Evolutionary conservation across 2,888 invertebrate species (phyloP).

Genomic region (Teleiodes luculella): DNA sequence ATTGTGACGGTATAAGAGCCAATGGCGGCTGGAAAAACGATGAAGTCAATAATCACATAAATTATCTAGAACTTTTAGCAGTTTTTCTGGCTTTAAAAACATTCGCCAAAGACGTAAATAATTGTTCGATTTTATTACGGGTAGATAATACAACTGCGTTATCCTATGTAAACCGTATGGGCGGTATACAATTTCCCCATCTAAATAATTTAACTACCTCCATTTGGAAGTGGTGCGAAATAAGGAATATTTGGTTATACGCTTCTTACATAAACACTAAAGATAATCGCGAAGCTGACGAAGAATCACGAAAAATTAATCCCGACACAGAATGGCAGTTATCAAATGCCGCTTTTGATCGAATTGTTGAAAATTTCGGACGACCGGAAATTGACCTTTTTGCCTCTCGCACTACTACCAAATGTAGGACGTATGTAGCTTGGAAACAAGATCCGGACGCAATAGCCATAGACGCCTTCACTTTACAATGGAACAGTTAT

Average conservation of each 20-base stretch:
- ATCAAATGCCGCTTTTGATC: constrained; percentile 12
- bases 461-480: constrained; percentile 17
- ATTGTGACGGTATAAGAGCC: not conserved
- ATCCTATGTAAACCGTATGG: constrained; percentile 10
- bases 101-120: not conserved
- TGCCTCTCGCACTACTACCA: constrained; percentile 19
- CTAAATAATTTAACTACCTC: not conserved
- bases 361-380: constrained; percentile 16
- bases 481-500: constrained; percentile 19
- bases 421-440: constrained; percentile 16
- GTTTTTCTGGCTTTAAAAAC: constrained; percentile 10
- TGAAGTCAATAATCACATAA: not conserved
- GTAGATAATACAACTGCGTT: constrained; percentile 13
- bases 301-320: constrained; percentile 22
- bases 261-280: constrained; percentile 17
- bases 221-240: constrained; percentile 11
- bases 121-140: constrained; percentile 10
- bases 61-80: constrained; percentile 10
- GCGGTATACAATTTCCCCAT: constrained; percentile 7
- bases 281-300: constrained; percentile 27
- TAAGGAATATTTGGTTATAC: not conserved
- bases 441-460: constrained; percentile 23
- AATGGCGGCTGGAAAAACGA: not conserved
- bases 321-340: constrained; percentile 22
- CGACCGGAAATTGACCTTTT: constrained; percentile 23